phyloP scores from a whole-genome alignment of 2,797 vertebrate species.

The Spinus pinus region DNA sequence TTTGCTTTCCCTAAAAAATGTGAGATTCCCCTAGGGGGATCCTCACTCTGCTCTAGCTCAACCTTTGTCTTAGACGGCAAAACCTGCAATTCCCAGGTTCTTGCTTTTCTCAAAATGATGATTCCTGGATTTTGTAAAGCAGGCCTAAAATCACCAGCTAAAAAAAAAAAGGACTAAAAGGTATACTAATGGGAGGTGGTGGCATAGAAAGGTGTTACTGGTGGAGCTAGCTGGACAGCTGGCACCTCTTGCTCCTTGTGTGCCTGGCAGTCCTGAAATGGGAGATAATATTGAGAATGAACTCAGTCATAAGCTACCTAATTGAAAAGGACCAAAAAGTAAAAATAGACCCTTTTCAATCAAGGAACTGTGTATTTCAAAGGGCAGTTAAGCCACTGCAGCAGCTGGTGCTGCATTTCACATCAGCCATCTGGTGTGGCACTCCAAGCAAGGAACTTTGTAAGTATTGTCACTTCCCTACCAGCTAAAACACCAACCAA shows the following conservation, averaged over 20 bases:
- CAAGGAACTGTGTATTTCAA: neutral
- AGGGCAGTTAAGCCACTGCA: neutral
- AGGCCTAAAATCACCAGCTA: neutral
- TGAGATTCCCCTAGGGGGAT: fast-evolving
- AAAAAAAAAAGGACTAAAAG: neutral
- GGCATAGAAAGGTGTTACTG: neutral
- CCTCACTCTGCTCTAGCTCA: neutral
- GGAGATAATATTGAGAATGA: neutral
- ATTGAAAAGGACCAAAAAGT: neutral
- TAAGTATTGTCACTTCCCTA: neutral
- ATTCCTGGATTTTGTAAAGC: neutral
- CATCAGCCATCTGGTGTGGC: neutral
- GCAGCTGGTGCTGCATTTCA: neutral
- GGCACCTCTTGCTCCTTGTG: neutral
- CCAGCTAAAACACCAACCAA: neutral
- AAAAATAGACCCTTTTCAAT: neutral
- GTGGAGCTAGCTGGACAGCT: neutral
- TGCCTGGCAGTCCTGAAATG: neutral
- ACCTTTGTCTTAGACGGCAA: neutral
- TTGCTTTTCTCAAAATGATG: neutral
- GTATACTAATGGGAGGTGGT: neutral
- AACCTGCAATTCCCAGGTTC: neutral
- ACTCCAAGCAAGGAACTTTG: neutral
- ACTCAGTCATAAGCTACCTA: neutral
- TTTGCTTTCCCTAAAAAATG: neutral